Base-by-base conservation (phyloP, 1,140 invertebrate species). In the Amyelois transitella region DNA sequence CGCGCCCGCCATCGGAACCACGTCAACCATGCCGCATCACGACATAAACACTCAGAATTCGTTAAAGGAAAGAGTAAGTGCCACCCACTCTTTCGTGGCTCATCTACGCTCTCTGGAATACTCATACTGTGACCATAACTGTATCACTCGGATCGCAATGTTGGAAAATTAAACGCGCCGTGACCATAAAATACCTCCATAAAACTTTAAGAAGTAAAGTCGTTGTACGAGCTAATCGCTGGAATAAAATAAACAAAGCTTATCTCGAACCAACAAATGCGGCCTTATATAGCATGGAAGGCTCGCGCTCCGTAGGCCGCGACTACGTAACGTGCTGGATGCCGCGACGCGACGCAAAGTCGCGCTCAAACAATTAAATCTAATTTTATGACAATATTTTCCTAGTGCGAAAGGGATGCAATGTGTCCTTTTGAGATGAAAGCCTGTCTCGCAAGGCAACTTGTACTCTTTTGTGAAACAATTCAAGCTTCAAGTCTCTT, bases 31-130 rank as follows among this genome's bases (percentile, higher is more conserved):
- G 52, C 69, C 38, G 58, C 75, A 69, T 68, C 81, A 63, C 83
- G 80, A 68, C 70, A 80, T 65, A 84, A 81, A 69, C 73, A 84
- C 65, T 85, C 81, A 56, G 86, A 88, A 69, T 88, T 88, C 62
- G 82, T 86, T 66, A 87, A 86, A 64, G 86, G 86, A 70, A 88
- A 86, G 64, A 88, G 86, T 88, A 85, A 88, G 86, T 83, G 57
- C 67, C 62, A 63, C 66, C 65, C 60, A 67, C 69, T 57, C 58
- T 48, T 19, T 56, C 58, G 22, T 52, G 25, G 28, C 51, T 56
- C 56, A 14, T 47, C 38, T 43, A 18, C 32, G 18, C 44, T 38
- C 19, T 24, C 17, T 25, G 38, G 28, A 58, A 55, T 53, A 49
- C 25, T 22, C n/a, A n/a, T n/a, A 22, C 22, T 55, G 50, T 65